A percentile compares a stretch with the other conserved stretches of the same genome.
These are phyloP conservation scores for Ahaetulla prasina DNA, from an alignment of 2,113 vertebrate genomes.

Conservation along the genomic window DNA sequence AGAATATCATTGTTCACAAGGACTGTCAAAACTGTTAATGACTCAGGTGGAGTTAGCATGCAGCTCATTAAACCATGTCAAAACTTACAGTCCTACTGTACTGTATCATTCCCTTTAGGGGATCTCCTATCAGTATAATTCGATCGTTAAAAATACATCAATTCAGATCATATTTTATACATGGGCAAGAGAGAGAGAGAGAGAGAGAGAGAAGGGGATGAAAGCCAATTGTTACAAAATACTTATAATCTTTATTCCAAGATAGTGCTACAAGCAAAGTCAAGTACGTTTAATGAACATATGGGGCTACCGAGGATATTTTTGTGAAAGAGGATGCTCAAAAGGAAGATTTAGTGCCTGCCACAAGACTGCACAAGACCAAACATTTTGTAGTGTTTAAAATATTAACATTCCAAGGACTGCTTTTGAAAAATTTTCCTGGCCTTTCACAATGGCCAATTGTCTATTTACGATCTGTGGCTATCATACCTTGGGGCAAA, in stretches of 20 bases:
- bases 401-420: neutral
- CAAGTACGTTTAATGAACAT: constrained; percentile 58
- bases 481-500: neutral
- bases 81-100: constrained; percentile 60
- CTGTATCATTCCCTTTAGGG: constrained; percentile 60
- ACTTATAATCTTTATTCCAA: constrained; percentile 51
- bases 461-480: neutral
- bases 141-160: constrained; percentile 68
- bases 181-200: constrained; percentile 43
- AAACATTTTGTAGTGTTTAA: neutral
- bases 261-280: constrained; percentile 31
- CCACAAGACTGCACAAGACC: neutral
- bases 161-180: constrained; percentile 70
- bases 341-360: neutral
- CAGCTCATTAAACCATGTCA: constrained; percentile 68
- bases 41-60: constrained; percentile 66
- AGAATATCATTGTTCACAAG: constrained; percentile 61
- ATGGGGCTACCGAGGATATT: constrained; percentile 17
- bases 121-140: constrained; percentile 61
- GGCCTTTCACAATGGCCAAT: neutral
- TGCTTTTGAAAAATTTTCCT: neutral
- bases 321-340: constrained; percentile 21
- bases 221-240: constrained; percentile 49
- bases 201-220: neutral
- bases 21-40: constrained; percentile 67